Conservation (phyloP, 2,888 invertebrate genomes). For the Hyppa rectilinea region DNA sequence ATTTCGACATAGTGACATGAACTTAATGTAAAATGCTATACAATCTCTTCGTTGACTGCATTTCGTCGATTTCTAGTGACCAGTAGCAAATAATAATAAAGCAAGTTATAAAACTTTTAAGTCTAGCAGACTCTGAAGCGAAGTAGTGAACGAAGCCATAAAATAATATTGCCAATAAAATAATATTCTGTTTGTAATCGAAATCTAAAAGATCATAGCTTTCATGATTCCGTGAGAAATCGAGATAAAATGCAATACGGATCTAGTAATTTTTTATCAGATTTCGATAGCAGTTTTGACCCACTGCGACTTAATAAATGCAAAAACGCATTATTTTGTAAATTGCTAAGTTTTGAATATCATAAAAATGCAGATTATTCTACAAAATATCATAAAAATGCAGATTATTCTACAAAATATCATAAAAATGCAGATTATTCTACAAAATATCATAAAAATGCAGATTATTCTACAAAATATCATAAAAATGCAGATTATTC, state of each 20-base stretch:
- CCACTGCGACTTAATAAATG: neutral
- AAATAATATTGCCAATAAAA: slow-evolving; percentile 15
- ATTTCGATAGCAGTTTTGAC: neutral
- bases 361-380: neutral
- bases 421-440: too few species aligned
- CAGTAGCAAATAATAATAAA: slow-evolving; percentile 9
- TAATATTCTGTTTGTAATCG: slow-evolving; percentile 14
- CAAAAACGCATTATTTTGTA: neutral
- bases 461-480: too few species aligned
- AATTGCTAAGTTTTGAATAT: neutral
- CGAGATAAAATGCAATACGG: slow-evolving; percentile 1
- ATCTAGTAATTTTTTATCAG: neutral
- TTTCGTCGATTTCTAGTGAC: slow-evolving; percentile 2
- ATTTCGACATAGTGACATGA: neutral
- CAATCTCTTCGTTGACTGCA: slow-evolving; percentile 11
- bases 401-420: too few species aligned
- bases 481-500: too few species aligned
- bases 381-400: too few species aligned
- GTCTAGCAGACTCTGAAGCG: neutral
- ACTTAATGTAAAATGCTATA: neutral
- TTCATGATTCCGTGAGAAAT: slow-evolving; percentile 36
- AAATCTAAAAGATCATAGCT: slow-evolving; percentile 14
- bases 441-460: too few species aligned
- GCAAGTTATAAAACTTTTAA: slow-evolving; percentile 5
- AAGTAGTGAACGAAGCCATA: slow-evolving; percentile 22